A percentile compares a stretch with the other conserved stretches of the same genome.
These are phyloP conservation scores for Leucopsar rothschildi DNA, from an alignment of 2,113 vertebrate species.

Conservation along the genomic window DNA sequence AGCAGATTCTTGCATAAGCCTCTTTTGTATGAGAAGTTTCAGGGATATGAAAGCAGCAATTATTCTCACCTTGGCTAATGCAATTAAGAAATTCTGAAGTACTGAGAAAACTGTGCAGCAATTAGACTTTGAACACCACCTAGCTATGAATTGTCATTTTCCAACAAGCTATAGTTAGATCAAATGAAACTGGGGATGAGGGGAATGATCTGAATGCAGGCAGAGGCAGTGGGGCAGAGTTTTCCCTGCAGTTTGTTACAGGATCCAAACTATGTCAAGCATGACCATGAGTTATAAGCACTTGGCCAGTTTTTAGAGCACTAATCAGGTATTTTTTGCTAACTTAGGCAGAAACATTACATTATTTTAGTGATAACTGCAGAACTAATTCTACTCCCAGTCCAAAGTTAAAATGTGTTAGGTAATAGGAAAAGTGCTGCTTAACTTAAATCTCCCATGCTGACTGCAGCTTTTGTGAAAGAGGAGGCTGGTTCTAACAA, in stretches of 20 bases:
- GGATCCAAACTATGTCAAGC: not conserved
- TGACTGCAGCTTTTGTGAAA: not conserved
- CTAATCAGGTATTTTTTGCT: slow-evolving; percentile 1
- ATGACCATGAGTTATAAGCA: not conserved
- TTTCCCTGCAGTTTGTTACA: not conserved
- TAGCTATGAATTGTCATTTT: slow-evolving; percentile 31
- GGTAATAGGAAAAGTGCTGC: not conserved
- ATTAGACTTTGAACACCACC: slow-evolving; percentile 54
- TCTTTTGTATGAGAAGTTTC: slow-evolving; percentile 55
- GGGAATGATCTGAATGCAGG: not conserved
- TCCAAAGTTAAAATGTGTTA: not conserved
- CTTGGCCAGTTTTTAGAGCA: not conserved
- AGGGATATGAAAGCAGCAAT: slow-evolving; percentile 60
- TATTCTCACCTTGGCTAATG: slow-evolving; percentile 62
- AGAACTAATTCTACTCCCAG: not conserved
- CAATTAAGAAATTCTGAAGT: slow-evolving; percentile 59
- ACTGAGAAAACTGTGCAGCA: slow-evolving; percentile 23
- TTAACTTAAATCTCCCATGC: not conserved
- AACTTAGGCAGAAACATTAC: not conserved
- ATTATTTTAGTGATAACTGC: not conserved
- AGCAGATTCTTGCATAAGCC: slow-evolving; percentile 59
- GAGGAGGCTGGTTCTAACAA: not conserved
- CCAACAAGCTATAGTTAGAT: slow-evolving; percentile 18
- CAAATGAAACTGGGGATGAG: not conserved
- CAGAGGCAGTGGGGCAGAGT: not conserved